phyloP scores from a whole-genome alignment of 2,888 invertebrate genomes.

The Ischnura elegans region DNA sequence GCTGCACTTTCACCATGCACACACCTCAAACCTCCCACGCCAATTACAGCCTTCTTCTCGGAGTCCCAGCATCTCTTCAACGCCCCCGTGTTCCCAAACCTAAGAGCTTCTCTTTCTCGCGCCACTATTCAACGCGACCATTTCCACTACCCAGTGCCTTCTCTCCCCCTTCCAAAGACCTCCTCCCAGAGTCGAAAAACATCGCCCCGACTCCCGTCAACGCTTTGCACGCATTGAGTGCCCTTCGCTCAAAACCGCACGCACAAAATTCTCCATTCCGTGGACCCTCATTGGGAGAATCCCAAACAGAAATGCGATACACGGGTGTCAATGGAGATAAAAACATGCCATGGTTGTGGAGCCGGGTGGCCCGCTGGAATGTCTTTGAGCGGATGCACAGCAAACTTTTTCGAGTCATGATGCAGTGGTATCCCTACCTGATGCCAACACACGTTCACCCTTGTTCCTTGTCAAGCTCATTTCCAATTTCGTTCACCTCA shows the following conservation, averaged over 20 bases:
- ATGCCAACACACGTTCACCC: not conserved
- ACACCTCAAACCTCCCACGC: not conserved
- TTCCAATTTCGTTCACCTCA: too few species aligned
- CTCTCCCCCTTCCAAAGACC: too few species aligned
- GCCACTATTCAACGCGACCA: not conserved
- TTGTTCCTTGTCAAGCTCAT: too few species aligned
- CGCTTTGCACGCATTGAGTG: not conserved
- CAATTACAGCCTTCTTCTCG: not conserved
- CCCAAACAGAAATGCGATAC: not conserved
- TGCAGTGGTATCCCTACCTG: not conserved
- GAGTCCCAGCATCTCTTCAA: not conserved
- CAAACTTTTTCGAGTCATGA: not conserved
- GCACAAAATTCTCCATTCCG: not conserved
- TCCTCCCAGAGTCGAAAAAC: not conserved
- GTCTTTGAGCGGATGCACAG: not conserved
- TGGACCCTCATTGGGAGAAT: not conserved
- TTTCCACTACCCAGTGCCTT: not conserved
- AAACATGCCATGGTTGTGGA: not conserved
- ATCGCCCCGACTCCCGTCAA: not conserved
- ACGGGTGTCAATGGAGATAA: not conserved
- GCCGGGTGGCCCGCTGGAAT: not conserved
- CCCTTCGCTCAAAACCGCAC: not conserved
- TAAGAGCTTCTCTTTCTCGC: not conserved
- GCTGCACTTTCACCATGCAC: not conserved
- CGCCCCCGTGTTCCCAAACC: not conserved